Evolutionary conservation across 1,140 invertebrate genomes (phyloP).

Genomic region (Psilanteris sp.): DNA sequence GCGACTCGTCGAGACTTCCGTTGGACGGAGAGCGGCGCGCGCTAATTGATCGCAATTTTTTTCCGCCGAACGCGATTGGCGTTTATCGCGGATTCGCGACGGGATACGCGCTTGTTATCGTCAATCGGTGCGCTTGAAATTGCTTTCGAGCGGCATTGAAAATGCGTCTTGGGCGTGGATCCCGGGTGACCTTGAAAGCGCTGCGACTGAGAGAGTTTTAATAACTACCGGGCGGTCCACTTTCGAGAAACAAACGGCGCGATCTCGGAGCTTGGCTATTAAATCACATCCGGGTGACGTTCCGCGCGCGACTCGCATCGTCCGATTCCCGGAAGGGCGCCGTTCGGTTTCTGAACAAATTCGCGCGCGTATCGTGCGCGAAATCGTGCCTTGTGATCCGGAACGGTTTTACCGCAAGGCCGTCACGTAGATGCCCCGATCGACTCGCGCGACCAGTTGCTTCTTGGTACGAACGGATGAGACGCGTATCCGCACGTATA

Average conservation of each 20-base stretch:
- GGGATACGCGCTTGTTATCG: too few relatives aligned
- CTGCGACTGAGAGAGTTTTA: too few relatives aligned
- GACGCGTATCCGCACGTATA: constrained; percentile 59
- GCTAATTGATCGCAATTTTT: constrained; percentile 11
- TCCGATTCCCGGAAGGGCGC: constrained; percentile 26
- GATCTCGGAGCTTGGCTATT: too few relatives aligned
- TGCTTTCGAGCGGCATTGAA: too few relatives aligned
- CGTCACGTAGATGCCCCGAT: constrained; percentile 39
- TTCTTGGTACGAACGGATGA: constrained; percentile 32
- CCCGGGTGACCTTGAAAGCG: too few relatives aligned
- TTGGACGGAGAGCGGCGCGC: constrained; percentile 13
- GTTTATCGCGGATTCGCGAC: neutral
- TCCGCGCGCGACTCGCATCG: neutral
- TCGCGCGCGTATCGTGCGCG: constrained; percentile 37
- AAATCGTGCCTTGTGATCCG: constrained; percentile 59
- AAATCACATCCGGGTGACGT: constrained; percentile 7
- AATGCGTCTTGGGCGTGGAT: too few relatives aligned
- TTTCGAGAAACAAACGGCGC: too few relatives aligned
- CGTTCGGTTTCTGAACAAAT: constrained; percentile 25
- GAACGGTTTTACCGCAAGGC: constrained; percentile 59
- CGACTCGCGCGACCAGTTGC: constrained; percentile 28
- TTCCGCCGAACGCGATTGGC: too few relatives aligned
- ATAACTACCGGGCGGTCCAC: too few relatives aligned
- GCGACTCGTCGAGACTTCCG: neutral
- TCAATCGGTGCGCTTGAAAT: too few relatives aligned